Evolutionary conservation across 2,888 invertebrate genomes (phyloP).

Genomic region (Cephalotes varians): DNA sequence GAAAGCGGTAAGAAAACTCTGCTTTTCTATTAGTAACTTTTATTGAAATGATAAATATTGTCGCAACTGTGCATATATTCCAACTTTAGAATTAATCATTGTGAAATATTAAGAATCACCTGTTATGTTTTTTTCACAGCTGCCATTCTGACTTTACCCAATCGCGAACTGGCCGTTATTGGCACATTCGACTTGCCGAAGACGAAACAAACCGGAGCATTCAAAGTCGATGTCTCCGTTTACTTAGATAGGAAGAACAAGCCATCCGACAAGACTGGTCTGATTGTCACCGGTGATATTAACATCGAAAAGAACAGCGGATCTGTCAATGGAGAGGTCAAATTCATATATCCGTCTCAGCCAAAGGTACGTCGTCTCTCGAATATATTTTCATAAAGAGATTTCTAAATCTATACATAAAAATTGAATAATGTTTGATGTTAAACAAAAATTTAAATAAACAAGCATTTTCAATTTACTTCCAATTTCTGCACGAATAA

Average conservation of each 20-base stretch:
- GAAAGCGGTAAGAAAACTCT: constrained; percentile 87
- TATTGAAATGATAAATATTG: not conserved
- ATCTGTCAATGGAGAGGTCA: constrained; percentile 87
- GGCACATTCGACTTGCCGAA: constrained; percentile 83
- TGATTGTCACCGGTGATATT: constrained; percentile 87
- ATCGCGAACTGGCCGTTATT: constrained; percentile 89
- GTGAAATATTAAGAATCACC: not conserved
- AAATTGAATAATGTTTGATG: not conserved
- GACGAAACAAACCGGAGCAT: constrained; percentile 86
- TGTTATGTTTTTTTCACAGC: constrained; percentile 79
- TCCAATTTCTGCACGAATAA: constrained; percentile 34
- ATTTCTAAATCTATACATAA: constrained; percentile 4
- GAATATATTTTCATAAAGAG: not conserved
- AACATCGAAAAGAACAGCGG: constrained; percentile 86
- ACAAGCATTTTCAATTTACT: constrained; percentile 34
- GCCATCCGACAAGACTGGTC: constrained; percentile 89
- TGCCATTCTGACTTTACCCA: constrained; percentile 89
- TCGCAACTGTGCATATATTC: not conserved
- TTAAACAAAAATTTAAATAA: constrained; percentile 5
- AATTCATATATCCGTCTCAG: constrained; percentile 90
- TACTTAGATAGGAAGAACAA: constrained; percentile 91
- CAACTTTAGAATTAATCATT: not conserved
- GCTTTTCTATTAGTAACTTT: not conserved
- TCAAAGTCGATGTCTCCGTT: constrained; percentile 88
- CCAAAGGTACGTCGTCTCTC: constrained; percentile 87